phyloP scores from a whole-genome alignment of 2,113 vertebrate genomes.

The Campylorhamphus procurvoides region DNA sequence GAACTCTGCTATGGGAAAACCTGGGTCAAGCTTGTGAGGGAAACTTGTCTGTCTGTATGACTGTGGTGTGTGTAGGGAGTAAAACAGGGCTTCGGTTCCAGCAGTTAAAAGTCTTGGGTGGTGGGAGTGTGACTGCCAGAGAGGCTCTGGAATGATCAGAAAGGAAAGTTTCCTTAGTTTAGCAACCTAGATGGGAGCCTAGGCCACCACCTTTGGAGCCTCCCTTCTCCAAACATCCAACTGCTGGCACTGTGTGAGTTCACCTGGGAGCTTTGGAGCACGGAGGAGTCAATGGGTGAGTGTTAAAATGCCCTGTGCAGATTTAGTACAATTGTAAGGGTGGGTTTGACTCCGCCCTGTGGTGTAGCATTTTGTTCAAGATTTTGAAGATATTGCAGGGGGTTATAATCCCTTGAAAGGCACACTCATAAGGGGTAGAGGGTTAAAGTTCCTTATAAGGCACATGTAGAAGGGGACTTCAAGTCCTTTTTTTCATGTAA shows the following conservation, averaged over 20 bases:
- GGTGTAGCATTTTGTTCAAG: not conserved
- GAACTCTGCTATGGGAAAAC: not conserved
- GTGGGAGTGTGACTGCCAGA: not conserved
- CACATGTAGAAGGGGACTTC: not conserved
- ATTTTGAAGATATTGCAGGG: not conserved
- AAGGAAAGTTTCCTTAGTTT: not conserved
- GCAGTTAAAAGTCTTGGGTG: not conserved
- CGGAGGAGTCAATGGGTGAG: not conserved
- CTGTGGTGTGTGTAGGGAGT: not conserved
- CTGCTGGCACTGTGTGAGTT: not conserved
- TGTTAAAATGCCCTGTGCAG: not conserved
- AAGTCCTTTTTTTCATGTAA: not conserved
- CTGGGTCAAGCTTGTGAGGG: not conserved
- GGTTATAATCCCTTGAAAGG: not conserved
- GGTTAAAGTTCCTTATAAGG: not conserved
- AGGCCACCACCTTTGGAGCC: not conserved
- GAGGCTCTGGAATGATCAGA: not conserved
- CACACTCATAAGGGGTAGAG: not conserved
- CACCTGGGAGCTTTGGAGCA: not conserved
- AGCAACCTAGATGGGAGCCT: not conserved
- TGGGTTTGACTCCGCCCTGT: not conserved
- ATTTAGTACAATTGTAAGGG: not conserved
- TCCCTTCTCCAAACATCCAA: not conserved
- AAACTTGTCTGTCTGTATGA: not conserved
- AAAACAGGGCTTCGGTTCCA: not conserved